phyloP scores from a whole-genome alignment of 1,140 invertebrate species.

The Procambarus clarkii region DNA sequence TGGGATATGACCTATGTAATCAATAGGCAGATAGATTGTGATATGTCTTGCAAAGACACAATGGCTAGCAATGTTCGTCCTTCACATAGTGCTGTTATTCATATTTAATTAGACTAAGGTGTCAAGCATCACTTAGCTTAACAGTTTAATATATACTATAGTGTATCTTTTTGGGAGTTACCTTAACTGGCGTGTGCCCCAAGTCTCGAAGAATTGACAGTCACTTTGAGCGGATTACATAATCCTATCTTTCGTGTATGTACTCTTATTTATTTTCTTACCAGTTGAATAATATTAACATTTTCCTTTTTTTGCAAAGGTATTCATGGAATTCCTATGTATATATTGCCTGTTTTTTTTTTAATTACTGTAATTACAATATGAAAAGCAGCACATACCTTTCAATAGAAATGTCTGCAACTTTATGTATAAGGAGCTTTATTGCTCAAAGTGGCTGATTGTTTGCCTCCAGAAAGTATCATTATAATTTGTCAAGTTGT shows the following conservation, averaged over 20 bases:
- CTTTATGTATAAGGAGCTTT: no score
- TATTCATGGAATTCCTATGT: background rate
- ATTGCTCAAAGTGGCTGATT: background rate
- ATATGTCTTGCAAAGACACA: slow-evolving; percentile 6
- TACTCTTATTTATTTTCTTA: background rate
- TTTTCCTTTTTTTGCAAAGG: background rate
- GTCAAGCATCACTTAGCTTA: background rate
- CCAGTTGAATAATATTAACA: background rate
- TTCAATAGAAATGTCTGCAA: no score
- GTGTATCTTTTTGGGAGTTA: background rate
- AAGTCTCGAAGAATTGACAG: background rate
- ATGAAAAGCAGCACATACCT: background rate
- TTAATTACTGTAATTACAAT: background rate
- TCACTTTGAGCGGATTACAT: background rate
- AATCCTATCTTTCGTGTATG: background rate
- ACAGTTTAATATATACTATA: background rate
- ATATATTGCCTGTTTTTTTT: background rate
- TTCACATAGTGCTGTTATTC: background rate
- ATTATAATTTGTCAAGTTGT: background rate
- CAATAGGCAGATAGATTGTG: background rate
- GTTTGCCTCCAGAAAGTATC: background rate
- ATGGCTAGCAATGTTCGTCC: background rate
- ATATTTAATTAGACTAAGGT: background rate
- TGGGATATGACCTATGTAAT: background rate
- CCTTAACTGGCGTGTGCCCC: background rate